Evolutionary conservation across 2,113 vertebrate species (phyloP), one percentile per base, ranked within the genome.

Genomic region (Crocuta crocuta): DNA sequence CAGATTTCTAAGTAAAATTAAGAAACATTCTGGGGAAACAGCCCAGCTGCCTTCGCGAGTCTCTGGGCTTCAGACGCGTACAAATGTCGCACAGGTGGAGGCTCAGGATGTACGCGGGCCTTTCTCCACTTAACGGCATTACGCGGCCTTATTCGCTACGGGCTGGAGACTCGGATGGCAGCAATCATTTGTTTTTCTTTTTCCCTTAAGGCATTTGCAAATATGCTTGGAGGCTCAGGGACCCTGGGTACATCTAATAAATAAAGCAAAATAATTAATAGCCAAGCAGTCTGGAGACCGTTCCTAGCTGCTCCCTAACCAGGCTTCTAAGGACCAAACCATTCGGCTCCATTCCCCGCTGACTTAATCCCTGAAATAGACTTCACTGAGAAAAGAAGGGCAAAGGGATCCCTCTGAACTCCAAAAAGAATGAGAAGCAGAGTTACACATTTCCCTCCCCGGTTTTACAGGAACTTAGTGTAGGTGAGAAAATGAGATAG

Each of bases 231-330:
- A 95, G 88, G 93, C 96, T 45, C 8, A 97, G 96, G 97, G 98
- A 80, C 7, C 11, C 84, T 6, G 45, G 92, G 84, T 58, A 50
- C 68, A 31, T 63, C 94, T 84, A 94, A 97, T 97, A 97, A 98
- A 91, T 94, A 95, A 95, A 81, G 89, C 76, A 45, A 71, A 94
- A 95, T 95, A 95, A 97, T 90, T 86, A 96, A 97, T 68, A 97
- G 95, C 88, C 7, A 0, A 7, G 70, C n/a, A 33, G 95, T 26
- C 96, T 83, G 35, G 94, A 97, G 92, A 65, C 92, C 55, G 4
- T 39, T 21, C 88, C 63, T 26, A 4, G 26, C 6, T 9, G 61
- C 55, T 83, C n/a, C 45, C 3, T 16, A 16, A 3, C 53, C 16
- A 5, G 90, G 91, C 81, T 24, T 13, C 5, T 21, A 68, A 73